Evolutionary conservation across 1,140 invertebrate species (phyloP), one percentile per base, ranked within the genome.

Genomic region (Temnothorax longispinosus): DNA sequence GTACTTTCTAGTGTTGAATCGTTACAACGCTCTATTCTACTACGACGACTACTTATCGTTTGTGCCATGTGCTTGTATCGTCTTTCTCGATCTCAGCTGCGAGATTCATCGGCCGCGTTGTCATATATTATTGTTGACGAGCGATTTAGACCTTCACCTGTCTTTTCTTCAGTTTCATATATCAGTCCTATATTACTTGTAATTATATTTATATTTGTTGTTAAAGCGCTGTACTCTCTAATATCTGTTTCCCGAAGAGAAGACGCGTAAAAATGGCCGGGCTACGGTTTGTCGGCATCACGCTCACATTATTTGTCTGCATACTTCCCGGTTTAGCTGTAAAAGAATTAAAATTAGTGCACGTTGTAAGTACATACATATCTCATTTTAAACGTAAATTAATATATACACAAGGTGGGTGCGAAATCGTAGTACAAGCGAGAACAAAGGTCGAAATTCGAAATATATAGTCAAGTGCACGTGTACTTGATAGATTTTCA

Each of bases 341-440:
- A 10, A 32, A 65, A 2, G 27, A 87, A 8, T 38, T 87, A 44
- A 87, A 84, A 65, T 62, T 87, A 11, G 10, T 91, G 8, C 87
- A 91, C 1, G 74, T 91, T 1, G 90, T 91, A 85, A 86, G 90
- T 52, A 71, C n/a, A 81, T 52, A 71, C n/a, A 81, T 44, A 35
- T 56, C 0, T 38, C 0, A 64, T 38, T 76, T 47, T 44, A 13
- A 27, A 10, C 1, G 21, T 65, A 44, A n/a, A 1, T 65, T 80
- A 15, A 38, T 41, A n/a, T 27, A 10, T 38, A 35, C 41, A 15
- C 6, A 32, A 0, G 27, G 27, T 27, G 27, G 27, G 27, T 27
- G 27, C 27, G 27, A 27, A 27, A 27, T 27, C 27, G 27, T 27
- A 27, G 27, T 27, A 27, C 27, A 27, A 27, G 27, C 27, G 27